Conservation (phyloP, 2,888 invertebrate genomes). For the Nasonia oneida region DNA sequence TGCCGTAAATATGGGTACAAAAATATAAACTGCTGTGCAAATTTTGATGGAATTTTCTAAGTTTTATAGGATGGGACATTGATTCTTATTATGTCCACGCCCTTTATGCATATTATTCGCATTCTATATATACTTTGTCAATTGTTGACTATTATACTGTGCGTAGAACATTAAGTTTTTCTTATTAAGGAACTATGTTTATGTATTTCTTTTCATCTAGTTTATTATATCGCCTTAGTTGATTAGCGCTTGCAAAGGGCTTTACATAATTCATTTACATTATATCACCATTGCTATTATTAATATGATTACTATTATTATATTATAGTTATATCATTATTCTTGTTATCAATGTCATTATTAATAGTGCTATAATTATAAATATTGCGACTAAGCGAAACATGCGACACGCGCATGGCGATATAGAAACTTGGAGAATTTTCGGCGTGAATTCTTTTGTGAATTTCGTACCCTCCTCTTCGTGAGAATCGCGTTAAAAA, state of each 20-base stretch:
- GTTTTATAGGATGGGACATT: conserved; percentile 45
- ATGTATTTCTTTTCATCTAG: conserved; percentile 4
- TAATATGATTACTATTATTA: conserved; percentile 30
- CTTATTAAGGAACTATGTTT: not conserved
- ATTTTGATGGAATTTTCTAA: conserved; percentile 42
- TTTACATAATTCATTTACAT: conserved; percentile 48
- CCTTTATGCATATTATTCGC: conserved; percentile 7
- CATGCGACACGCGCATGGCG: conserved; percentile 1
- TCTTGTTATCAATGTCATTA: conserved; percentile 45
- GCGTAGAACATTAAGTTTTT: conserved; percentile 37
- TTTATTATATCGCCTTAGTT: conserved; percentile 21
- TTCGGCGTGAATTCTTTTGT: not conserved
- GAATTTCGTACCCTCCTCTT: not conserved
- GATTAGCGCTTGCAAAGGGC: conserved; percentile 41
- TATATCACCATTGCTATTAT: conserved; percentile 25
- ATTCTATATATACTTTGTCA: conserved; percentile 24
- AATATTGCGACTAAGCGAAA: conserved; percentile 46
- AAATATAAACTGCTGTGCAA: conserved; percentile 19
- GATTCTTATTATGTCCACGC: not conserved
- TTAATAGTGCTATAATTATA: conserved; percentile 48
- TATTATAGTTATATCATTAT: conserved; percentile 36
- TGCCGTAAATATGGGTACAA: conserved; percentile 50
- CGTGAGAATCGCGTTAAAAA: conserved; percentile 15
- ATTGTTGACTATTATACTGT: conserved; percentile 15
- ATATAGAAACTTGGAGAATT: conserved; percentile 6